phyloP scores from a whole-genome alignment of 2,888 invertebrate species.

The Drosophila cognata region DNA sequence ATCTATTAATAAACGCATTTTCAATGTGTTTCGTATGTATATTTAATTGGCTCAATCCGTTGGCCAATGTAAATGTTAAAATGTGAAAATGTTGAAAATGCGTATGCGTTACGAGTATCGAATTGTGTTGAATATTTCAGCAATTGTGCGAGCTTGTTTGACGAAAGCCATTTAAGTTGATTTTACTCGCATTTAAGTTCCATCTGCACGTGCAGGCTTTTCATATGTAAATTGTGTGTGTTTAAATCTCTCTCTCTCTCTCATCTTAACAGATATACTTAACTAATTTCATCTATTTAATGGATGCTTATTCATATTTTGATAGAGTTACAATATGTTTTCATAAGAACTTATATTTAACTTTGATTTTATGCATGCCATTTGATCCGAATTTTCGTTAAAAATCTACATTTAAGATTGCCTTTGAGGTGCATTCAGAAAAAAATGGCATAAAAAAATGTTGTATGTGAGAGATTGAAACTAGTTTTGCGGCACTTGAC shows the following conservation, averaged over 20 bases:
- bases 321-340: neutral
- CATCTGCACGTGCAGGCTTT: neutral
- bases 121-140: constrained; percentile 32
- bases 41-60: constrained; percentile 52
- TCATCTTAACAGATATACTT: neutral
- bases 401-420: neutral
- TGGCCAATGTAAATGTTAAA: neutral
- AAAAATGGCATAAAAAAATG: neutral
- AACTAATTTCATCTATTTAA: neutral
- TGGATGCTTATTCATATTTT: neutral
- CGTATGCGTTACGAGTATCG: constrained; percentile 2
- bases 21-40: constrained; percentile 60
- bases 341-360: neutral
- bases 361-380: neutral
- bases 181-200: neutral
- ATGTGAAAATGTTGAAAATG: constrained; percentile 1
- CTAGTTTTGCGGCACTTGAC: constrained; percentile 15
- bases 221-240: neutral
- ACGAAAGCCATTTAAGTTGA: constrained; percentile 13
- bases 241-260: neutral
- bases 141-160: constrained; percentile 11
- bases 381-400: neutral
- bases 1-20: constrained; percentile 75
- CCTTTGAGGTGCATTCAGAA: neutral
- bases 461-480: constrained; percentile 11